phyloP scores from a whole-genome alignment of 2,888 invertebrate species.

The Bedellia somnulentella region DNA sequence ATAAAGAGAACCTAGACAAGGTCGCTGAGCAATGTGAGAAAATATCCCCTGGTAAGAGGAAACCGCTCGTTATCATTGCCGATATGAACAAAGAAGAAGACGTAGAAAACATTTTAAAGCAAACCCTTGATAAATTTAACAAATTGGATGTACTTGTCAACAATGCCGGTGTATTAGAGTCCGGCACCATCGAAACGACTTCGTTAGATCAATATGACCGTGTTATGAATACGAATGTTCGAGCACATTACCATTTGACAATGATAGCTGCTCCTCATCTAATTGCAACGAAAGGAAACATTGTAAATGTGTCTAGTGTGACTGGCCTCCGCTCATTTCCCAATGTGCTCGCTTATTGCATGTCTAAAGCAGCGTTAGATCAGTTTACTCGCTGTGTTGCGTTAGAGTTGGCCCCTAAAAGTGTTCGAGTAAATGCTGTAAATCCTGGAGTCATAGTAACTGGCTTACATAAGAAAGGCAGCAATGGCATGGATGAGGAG shows the following conservation, averaged over 20 bases:
- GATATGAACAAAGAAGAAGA: constrained; percentile 72
- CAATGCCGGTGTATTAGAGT: constrained; percentile 83
- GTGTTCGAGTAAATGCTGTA: constrained; percentile 85
- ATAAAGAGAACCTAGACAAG: constrained; percentile 66
- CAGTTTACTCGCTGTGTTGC: constrained; percentile 91
- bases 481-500: constrained; percentile 77
- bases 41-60: constrained; percentile 24
- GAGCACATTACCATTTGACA: constrained; percentile 75
- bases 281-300: constrained; percentile 74
- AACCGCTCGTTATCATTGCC: constrained; percentile 61
- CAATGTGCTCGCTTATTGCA: constrained; percentile 84
- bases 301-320: constrained; percentile 94
- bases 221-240: constrained; percentile 84
- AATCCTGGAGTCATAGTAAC: constrained; percentile 94
- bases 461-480: constrained; percentile 73
- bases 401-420: constrained; percentile 75
- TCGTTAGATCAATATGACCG: constrained; percentile 82
- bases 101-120: constrained; percentile 65
- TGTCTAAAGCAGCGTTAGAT: constrained; percentile 92
- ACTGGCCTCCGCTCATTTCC: constrained; percentile 87
- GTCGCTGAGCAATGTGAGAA: constrained; percentile 61
- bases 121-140: constrained; percentile 66
- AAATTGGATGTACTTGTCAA: constrained; percentile 79
- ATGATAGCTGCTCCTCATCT: constrained; percentile 84
- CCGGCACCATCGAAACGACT: constrained; percentile 81